Base-by-base conservation (phyloP, 92 coral and sea anemone genomes). In the Epizoanthus rinbou region DNA sequence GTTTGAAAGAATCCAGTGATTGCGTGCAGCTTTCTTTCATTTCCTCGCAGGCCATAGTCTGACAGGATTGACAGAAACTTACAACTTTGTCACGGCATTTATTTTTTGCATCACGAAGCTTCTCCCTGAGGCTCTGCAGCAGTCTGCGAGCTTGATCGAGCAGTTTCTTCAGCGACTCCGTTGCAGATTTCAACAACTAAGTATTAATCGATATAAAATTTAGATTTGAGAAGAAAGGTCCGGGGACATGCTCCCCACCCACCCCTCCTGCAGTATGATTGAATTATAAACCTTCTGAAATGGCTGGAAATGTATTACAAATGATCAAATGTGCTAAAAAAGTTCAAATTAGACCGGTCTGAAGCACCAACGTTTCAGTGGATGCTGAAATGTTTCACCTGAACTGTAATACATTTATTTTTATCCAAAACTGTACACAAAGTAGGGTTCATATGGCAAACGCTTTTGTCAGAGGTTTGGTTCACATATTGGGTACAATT, bases 141-240 rank as follows among this genome's bases (percentile, higher is more conserved):
- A 78, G 28, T 57, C 50, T 78, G 22, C 82, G 82, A 60, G 82
- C 82, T 28, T 78, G 82, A n/a, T 78, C 82, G 70, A 78, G 21
- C 25, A 78, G 82, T 15, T 62, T 78, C 37, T 78, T 60, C 8
- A 78, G 57, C 8, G 70, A 69, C 58, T 78, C 70, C 11, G 57
- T 78, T 23, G 68, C 71, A 19, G 69, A 59, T 22, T 78, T 60
- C 14, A 62, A 8, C 22, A 78, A 69, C 82, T 78, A 22, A 3
- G 43, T 3, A 37, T 37, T 37, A 37, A 24, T 14, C 2, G 39
- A 10, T 1, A 10, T 24, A 11, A 64, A 21, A 23, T 64, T 2
- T 23, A 14, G 35, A 64, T 16, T 24, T 19, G 24, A 21, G 4
- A 22, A 3, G 11, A 63, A 15, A 19, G 39, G 43, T n/a, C 31